phyloP scores from a whole-genome alignment of 2,113 vertebrate genomes.

The Hippopotamus amphibius region DNA sequence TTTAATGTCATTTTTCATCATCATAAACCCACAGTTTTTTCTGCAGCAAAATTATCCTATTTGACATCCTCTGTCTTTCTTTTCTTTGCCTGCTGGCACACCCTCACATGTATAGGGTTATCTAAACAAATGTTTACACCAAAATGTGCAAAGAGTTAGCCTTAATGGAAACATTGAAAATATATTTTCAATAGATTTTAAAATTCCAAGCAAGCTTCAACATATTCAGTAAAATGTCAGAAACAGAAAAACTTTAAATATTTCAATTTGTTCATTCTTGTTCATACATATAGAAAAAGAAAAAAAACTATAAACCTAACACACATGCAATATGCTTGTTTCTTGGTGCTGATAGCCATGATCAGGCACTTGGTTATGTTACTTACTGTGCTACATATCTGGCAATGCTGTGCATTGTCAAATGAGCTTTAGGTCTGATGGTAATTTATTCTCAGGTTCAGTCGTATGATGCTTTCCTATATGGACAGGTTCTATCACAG shows the following conservation, averaged over 20 bases:
- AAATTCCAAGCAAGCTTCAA: not conserved
- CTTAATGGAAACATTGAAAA: not conserved
- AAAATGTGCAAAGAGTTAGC: not conserved
- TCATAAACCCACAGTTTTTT: slow-evolving; percentile 3
- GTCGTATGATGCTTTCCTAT: slow-evolving; percentile 4
- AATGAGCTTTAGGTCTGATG: slow-evolving; percentile 14
- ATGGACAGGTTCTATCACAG: slow-evolving; percentile 53
- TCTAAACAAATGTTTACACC: slow-evolving; percentile 19
- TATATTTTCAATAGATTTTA: slow-evolving; percentile 19
- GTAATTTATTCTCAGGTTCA: slow-evolving; percentile 64
- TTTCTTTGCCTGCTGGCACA: not conserved
- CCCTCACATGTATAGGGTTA: not conserved
- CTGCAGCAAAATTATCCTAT: not conserved
- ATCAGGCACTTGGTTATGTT: not conserved
- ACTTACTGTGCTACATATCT: not conserved
- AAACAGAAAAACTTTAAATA: not conserved
- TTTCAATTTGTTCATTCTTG: not conserved
- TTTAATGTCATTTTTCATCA: slow-evolving; percentile 15
- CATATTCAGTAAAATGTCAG: slow-evolving; percentile 33
- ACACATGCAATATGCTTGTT: not conserved
- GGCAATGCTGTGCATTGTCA: not conserved
- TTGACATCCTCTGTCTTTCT: not conserved
- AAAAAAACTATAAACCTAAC: not conserved
- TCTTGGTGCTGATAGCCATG: not conserved
- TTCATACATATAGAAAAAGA: not conserved